Conservation (phyloP, 1,140 invertebrate species). For the Drosophila sturtevanti region DNA sequence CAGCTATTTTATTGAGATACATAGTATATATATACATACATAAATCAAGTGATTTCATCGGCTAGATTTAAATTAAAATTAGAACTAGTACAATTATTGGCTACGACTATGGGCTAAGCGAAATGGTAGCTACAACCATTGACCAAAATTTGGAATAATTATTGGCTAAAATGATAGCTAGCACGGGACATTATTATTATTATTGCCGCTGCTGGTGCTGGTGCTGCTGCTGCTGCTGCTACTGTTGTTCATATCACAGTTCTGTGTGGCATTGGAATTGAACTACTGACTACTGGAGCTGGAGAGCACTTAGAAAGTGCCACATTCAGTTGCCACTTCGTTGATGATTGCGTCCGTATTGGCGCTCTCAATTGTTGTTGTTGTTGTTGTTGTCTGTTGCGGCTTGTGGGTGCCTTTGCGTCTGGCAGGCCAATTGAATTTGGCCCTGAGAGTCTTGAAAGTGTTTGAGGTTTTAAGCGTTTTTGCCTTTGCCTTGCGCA, state of each 20-base stretch:
- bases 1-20: slow-evolving; percentile 50
- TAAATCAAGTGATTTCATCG: neutral
- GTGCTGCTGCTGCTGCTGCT: slow-evolving; percentile 53
- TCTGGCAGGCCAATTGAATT: slow-evolving; percentile 73
- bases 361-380: neutral
- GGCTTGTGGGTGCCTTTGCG: slow-evolving; percentile 52
- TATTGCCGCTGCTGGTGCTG: too few species aligned
- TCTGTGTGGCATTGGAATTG: slow-evolving; percentile 50
- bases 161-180: slow-evolving; percentile 49
- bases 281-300: slow-evolving; percentile 38
- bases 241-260: slow-evolving; percentile 70
- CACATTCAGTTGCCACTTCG: slow-evolving; percentile 32
- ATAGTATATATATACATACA: neutral
- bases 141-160: slow-evolving; percentile 49
- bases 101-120: slow-evolving; percentile 18
- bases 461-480: slow-evolving; percentile 50
- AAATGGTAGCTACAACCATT: slow-evolving; percentile 23
- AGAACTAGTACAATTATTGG: slow-evolving; percentile 16
- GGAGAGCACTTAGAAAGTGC: slow-evolving; percentile 43
- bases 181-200: slow-evolving; percentile 43
- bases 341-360: slow-evolving; percentile 1
- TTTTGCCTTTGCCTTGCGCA: slow-evolving; percentile 66
- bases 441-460: slow-evolving; percentile 59
- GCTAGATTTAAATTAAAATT: slow-evolving; percentile 15
- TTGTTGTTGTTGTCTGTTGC: slow-evolving; percentile 8